Evolutionary conservation across 2,797 vertebrate species (phyloP).

Genomic region (Catamblyrhynchus diadema): DNA sequence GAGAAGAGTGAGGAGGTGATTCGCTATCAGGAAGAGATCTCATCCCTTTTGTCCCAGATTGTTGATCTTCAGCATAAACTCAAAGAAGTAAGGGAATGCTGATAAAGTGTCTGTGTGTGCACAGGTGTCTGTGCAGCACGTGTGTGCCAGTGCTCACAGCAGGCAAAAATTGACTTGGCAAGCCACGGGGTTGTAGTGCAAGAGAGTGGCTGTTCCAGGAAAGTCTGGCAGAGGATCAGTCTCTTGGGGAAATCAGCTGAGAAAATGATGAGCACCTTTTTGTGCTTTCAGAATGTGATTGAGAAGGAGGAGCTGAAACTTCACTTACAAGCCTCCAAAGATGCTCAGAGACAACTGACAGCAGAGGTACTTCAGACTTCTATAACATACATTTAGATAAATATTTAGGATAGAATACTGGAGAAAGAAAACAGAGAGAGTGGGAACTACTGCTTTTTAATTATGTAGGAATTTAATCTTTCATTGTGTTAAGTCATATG

Average conservation of each 20-base stretch:
- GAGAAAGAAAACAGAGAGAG: background rate
- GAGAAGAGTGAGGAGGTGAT: constrained; percentile 90
- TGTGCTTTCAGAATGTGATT: constrained; percentile 85
- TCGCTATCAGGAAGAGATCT: constrained; percentile 95
- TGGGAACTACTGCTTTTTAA: background rate
- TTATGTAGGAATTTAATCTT: background rate
- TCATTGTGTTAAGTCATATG: background rate
- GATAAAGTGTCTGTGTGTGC: fast-evolving
- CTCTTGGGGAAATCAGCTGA: background rate
- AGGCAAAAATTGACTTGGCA: background rate
- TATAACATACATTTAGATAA: background rate
- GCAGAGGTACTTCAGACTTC: constrained; percentile 83
- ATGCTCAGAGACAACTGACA: constrained; percentile 93
- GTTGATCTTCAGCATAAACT: constrained; percentile 93
- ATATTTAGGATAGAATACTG: background rate
- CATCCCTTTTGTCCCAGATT: constrained; percentile 91
- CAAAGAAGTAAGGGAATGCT: constrained; percentile 83
- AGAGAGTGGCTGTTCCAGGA: background rate
- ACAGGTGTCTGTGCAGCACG: background rate
- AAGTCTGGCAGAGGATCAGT: background rate
- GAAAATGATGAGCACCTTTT: background rate
- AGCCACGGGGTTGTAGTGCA: background rate
- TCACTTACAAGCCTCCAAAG: constrained; percentile 96
- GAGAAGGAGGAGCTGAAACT: constrained; percentile 97
- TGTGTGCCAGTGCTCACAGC: background rate